Base-by-base conservation (phyloP, 1,140 invertebrate genomes). In the Oppia nitens region DNA sequence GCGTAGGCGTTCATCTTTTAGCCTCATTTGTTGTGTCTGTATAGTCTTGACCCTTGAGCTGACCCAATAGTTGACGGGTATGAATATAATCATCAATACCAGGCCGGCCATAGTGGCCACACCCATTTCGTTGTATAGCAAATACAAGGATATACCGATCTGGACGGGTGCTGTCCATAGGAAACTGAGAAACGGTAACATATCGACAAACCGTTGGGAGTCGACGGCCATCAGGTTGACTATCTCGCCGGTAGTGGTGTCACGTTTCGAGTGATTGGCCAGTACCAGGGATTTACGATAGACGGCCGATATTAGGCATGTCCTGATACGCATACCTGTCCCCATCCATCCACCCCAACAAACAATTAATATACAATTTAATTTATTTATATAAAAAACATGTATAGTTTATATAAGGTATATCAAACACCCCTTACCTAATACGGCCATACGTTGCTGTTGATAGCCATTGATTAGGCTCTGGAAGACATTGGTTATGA, bases 331-430 rank as follows among this genome's bases (percentile, higher is more conserved):
- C 63, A 68, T 62, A 1, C 66, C 66, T 12, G 12, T 47, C 45
- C 12, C 12, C n/a, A 85, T 87, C 87, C 93, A 92, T n/a, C n/a
- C n/a, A n/a, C n/a, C n/a, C n/a, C n/a, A 28, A 83, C 76, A 66
- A 88, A n/a, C n/a, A n/a, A n/a, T n/a, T n/a, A n/a, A n/a, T n/a
- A n/a, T n/a, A n/a, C n/a, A n/a, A n/a, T n/a, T n/a, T n/a, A n/a
- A n/a, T n/a, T n/a, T n/a, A n/a, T n/a, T n/a, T n/a, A n/a, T n/a
- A n/a, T n/a, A n/a, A n/a, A n/a, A n/a, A n/a, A n/a, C n/a, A n/a
- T n/a, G n/a, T n/a, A n/a, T n/a, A n/a, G n/a, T n/a, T n/a, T n/a
- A n/a, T n/a, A n/a, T n/a, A n/a, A n/a, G n/a, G n/a, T n/a, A n/a
- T n/a, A n/a, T n/a, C n/a, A n/a, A n/a, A n/a, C n/a, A n/a, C n/a